These are phyloP conservation scores for Parazoanthus swiftii DNA, from an alignment of 92 coral and sea anemone species.

Conservation along the genomic window DNA sequence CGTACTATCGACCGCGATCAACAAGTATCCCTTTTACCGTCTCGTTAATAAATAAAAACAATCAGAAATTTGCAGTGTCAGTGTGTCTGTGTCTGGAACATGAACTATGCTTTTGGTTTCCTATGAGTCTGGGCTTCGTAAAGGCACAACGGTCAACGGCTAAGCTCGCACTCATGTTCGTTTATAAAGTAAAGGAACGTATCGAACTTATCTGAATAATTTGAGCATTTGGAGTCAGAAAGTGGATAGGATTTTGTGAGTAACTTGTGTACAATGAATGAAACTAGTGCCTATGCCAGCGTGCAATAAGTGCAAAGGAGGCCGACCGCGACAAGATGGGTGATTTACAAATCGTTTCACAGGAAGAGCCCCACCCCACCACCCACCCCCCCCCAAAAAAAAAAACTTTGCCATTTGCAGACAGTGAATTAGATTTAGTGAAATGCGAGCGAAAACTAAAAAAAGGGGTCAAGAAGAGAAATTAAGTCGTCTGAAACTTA, in stretches of 20 bases:
- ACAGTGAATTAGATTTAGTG: background rate
- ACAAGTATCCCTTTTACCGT: too few species aligned
- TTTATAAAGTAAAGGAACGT: too few species aligned
- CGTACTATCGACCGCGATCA: too few species aligned
- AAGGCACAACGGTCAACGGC: background rate
- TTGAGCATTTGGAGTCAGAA: background rate
- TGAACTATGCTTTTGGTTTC: too few species aligned
- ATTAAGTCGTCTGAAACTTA: background rate
- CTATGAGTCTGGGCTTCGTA: too few species aligned
- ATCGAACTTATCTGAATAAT: too few species aligned
- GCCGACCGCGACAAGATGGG: background rate
- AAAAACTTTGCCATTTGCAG: background rate
- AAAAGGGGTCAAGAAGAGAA: slow-evolving; percentile 45
- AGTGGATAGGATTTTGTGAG: background rate
- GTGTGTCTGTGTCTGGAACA: too few species aligned
- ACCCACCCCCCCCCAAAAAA: too few species aligned
- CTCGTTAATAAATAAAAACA: too few species aligned
- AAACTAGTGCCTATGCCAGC: background rate
- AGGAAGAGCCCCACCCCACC: too few species aligned
- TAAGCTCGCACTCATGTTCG: background rate
- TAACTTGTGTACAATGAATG: background rate
- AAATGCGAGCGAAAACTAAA: too few species aligned
- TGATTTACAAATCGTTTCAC: background rate
- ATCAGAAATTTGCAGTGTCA: too few species aligned
- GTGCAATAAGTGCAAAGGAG: background rate